phyloP scores from a whole-genome alignment of 2,888 invertebrate species.

The Torymus tubicola region DNA sequence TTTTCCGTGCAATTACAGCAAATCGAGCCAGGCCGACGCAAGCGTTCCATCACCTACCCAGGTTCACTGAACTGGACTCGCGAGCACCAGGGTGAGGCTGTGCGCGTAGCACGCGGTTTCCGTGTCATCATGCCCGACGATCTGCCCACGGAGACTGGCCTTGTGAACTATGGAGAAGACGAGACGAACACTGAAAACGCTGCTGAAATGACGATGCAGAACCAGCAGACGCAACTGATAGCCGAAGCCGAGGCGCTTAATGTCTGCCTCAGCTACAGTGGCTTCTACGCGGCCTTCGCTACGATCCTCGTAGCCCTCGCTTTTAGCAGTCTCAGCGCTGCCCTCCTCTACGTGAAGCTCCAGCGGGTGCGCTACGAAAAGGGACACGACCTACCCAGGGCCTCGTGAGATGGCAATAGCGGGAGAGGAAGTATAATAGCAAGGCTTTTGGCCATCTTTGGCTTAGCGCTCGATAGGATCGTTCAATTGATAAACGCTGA shows the following conservation, averaged over 20 bases:
- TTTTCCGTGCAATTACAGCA: constrained; percentile 66
- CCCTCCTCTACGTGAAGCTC: constrained; percentile 78
- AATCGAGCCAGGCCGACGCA: constrained; percentile 77
- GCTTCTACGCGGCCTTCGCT: constrained; percentile 81
- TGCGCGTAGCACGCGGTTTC: constrained; percentile 82
- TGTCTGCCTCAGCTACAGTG: constrained; percentile 82
- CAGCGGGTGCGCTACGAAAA: constrained; percentile 68
- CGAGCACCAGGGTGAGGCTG: constrained; percentile 79
- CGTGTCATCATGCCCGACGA: constrained; percentile 85
- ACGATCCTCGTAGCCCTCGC: constrained; percentile 81
- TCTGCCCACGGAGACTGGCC: constrained; percentile 67
- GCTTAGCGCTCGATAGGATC: neutral
- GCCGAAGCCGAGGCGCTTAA: constrained; percentile 57
- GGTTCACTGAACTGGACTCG: constrained; percentile 67
- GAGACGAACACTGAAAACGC: constrained; percentile 57
- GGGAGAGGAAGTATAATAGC: too few relatives aligned
- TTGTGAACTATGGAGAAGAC: constrained; percentile 60
- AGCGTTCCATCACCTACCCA: constrained; percentile 68
- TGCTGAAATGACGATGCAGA: constrained; percentile 16
- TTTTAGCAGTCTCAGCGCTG: constrained; percentile 78
- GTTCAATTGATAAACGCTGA: constrained; percentile 4
- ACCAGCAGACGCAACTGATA: neutral
- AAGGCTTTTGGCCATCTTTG: too few relatives aligned
- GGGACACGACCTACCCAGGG: constrained; percentile 50
- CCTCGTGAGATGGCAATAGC: constrained; percentile 45